These are phyloP conservation scores for Phortica variegata DNA, from an alignment of 1,140 invertebrate species.

Conservation along the genomic window DNA sequence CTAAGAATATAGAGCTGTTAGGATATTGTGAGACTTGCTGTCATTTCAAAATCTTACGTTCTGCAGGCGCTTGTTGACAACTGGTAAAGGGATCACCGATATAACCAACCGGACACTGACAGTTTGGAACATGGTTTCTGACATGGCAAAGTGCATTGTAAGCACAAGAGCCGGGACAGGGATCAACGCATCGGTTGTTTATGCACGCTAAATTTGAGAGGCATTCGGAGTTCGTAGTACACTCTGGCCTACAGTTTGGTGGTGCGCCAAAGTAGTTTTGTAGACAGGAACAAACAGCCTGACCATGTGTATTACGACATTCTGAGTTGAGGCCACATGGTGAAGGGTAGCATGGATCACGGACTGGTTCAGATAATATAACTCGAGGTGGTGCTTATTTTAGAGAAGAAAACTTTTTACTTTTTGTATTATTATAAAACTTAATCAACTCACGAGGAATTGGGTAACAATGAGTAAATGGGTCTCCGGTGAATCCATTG, in stretches of 20 bases:
- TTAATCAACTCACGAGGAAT: conserved; percentile 60
- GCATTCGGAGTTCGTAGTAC: conserved; percentile 63
- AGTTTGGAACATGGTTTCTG: conserved; percentile 66
- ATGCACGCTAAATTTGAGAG: conserved; percentile 60
- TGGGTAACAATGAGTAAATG: conserved; percentile 64
- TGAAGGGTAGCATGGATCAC: conserved; percentile 61
- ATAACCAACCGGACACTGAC: conserved; percentile 66
- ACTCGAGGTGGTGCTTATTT: conserved; percentile 61
- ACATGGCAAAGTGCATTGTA: conserved; percentile 67
- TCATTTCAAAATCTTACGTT: conserved; percentile 54
- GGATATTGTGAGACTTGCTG: conserved; percentile 26
- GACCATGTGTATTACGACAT: conserved; percentile 26
- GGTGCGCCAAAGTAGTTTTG: conserved; percentile 61
- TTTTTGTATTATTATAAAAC: neutral
- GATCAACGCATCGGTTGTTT: conserved; percentile 63
- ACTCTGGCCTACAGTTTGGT: conserved; percentile 64
- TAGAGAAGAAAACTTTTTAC: conserved; percentile 6
- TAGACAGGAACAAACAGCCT: conserved; percentile 60
- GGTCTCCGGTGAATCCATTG: conserved; percentile 65
- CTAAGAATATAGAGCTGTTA: conserved; percentile 45
- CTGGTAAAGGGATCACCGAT: conserved; percentile 67
- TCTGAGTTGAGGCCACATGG: conserved; percentile 45
- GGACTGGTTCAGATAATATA: conserved; percentile 45
- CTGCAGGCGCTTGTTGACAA: conserved; percentile 29
- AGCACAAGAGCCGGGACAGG: conserved; percentile 64